Evolutionary conservation across 2,113 vertebrate genomes (phyloP).

Genomic region (Catharus bicknelli): DNA sequence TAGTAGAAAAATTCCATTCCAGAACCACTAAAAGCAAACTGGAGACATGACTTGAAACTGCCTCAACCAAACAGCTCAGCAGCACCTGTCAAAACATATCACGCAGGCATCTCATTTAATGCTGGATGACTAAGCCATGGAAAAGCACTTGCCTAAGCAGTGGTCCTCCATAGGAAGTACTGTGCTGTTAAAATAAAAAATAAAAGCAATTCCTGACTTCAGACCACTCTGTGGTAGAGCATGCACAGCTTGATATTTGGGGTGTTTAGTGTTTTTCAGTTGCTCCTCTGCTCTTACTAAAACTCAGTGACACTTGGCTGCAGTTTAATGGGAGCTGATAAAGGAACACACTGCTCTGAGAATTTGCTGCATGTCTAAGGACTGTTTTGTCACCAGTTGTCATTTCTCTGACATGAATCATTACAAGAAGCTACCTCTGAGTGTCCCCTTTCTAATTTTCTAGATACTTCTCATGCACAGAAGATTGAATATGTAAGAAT

Average conservation of each 20-base stretch:
- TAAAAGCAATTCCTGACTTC: neutral
- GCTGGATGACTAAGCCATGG: constrained; percentile 24
- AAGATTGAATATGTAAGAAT: neutral
- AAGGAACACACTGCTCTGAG: neutral
- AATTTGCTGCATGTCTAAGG: neutral
- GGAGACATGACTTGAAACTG: constrained; percentile 31
- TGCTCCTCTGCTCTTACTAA: neutral
- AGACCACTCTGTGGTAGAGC: neutral
- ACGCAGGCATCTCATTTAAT: constrained; percentile 11
- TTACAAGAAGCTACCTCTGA: neutral
- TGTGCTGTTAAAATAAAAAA: neutral
- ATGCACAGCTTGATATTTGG: neutral
- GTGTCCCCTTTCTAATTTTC: neutral
- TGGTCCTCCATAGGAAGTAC: neutral
- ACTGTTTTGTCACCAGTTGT: neutral
- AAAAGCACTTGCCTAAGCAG: constrained; percentile 29
- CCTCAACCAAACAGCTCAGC: constrained; percentile 35
- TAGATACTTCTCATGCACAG: neutral
- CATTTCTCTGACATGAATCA: neutral
- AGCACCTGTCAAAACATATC: constrained; percentile 54
- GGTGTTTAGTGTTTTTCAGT: neutral
- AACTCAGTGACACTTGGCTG: neutral
- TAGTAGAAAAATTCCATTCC: constrained; percentile 36
- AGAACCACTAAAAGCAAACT: constrained; percentile 27
- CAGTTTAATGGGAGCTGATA: neutral